Base-by-base conservation (phyloP, 2,113 vertebrate genomes). In the Nyctereutes procyonoides region DNA sequence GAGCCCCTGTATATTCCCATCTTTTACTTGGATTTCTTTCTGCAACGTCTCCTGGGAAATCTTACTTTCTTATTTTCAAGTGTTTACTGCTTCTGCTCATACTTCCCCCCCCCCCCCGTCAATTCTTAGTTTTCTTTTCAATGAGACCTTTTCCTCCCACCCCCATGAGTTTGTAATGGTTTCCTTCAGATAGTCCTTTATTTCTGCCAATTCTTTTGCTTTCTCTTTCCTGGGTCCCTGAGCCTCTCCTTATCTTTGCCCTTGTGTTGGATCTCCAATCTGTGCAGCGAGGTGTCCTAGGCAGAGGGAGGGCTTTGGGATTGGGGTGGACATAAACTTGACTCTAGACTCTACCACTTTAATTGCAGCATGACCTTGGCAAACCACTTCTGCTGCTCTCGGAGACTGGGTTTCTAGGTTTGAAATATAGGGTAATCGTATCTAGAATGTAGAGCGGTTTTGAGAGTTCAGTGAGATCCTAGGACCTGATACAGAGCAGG, bases 11-110 rank as follows among this genome's bases (percentile, higher is more conserved):
- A 30, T 56, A 55, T 83, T 55, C 35, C 13, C 26, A 30, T 96
- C 56, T 74, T 96, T 93, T 90, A 88, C 56, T 96, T 74, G 48
- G 67, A 94, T 88, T 97, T 95, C 85, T 88, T 88, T 95, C 81
- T 73, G 71, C 48, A 82, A 9, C 30, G 51, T 96, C 97, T 93
- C 92, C 56, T 74, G 94, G 92, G 92, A 97, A 97, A 97, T 96
- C 96, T 97, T 69, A 67, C 77, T 96, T 38, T 38, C 73, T 90
- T 73, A 56, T 94, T 96, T 97, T 83, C 14, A 20, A 58, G 32
- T 81, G 43, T 82, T 97, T 94, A 93, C 71, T 83, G 73, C 67
- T 85, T 90, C 35, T 60, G 58, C 43, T 94, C 24, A 60, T 93
- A 76, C 82, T 63, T 94, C n/a, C n/a, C n/a, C n/a, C n/a, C n/a